Evolutionary conservation across 2,797 vertebrate genomes (phyloP), one percentile per base, ranked within the genome.

Genomic region (Leptoclinus maculatus): DNA sequence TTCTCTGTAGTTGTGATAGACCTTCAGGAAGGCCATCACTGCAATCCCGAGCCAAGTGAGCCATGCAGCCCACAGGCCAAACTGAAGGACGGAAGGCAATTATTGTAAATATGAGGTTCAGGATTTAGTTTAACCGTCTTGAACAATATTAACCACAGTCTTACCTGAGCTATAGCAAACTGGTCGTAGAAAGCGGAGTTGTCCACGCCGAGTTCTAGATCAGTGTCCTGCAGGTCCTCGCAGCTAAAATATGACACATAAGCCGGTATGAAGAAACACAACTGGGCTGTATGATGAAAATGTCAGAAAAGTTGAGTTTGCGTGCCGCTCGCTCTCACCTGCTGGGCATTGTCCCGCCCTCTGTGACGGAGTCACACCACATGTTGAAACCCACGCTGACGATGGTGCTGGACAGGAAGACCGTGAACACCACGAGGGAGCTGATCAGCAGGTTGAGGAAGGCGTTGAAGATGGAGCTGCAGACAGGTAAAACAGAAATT

Each of bases 131-230:
- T 3, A 2, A n/a, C 23, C 3, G 16, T 71, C 2, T 19, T 41
- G 32, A 16, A 68, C 14, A 8, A 2, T 36, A 45, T 36, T 4
- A 43, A 16, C 4, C 29, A 8, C 2, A 34, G 53, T 77, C 89
- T 86, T 89, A 98, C 98, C 97, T 99, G 98, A 86, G 96, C 97
- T 77, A 98, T 96, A 29, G 97, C 97, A 92, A 99, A 98, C 93
- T 99, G 98, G 82, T 98, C 97, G 1, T 99, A 99, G 93, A 97
- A 99, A 80, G 97, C 95, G 0, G 98, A 97, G 87, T 97, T 99
- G 93, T 99, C 95, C 89, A 97, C 89, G 0, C 96, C 96, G 7
- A 99, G 94, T 82, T 99, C 97, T 87, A 99, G 91, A 92, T 99
- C 96, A 7, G 95, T 92, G 82, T 97, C 96, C 90, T 99, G 98